Evolutionary conservation across 2,888 invertebrate species (phyloP), one percentile per base, ranked within the genome.

Genomic region (Cynaeus angustus): DNA sequence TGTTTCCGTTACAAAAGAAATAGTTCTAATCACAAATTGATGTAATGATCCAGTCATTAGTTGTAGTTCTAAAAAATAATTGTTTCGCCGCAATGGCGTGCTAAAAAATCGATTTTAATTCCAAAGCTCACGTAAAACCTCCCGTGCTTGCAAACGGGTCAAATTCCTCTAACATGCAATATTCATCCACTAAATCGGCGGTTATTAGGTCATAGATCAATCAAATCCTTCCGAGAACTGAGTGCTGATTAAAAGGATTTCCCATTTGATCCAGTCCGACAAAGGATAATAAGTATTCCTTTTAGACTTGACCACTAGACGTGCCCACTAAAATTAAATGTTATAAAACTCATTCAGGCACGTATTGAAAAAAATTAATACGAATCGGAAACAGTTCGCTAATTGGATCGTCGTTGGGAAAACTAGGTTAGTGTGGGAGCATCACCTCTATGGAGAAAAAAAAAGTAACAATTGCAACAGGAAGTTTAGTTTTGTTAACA

Each of bases 201-300:
- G 64, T 68, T 68, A 69, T 69, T 69, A 69, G 69, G 69, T 69
- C 69, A 69, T 50, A 65, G 59, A 69, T 69, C 69, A 65, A 69
- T 65, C 50, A 52, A 45, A 13, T 30, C 37, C 46, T 69, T 69
- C 65, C 33, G 6, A 43, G 69, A 69, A 69, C 8, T 55, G 30
- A 56, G 16, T 14, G 28, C 38, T 69, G 69, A 69, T 52, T 69
- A 28, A 69, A 30, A 53, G 69, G 69, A 45, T 65, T 69, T 65
- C 13, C 69, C 68, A 41, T 41, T 64, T 53, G 9, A 13, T 59
- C 30, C 43, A 41, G 56, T 16, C 56, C 62, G 52, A 52, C 52
- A 52, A 30, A 41, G 52, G 37, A 21, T 46, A 59, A 28, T 56
- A 53, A 59, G 21, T 52, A 52, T 64, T 64, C 38, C 43, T 45